A percentile compares a stretch with the other conserved stretches of the same genome.
Conservation (phyloP, 2,888 invertebrate species). For the Hirtodrosophila alboralis region DNA sequence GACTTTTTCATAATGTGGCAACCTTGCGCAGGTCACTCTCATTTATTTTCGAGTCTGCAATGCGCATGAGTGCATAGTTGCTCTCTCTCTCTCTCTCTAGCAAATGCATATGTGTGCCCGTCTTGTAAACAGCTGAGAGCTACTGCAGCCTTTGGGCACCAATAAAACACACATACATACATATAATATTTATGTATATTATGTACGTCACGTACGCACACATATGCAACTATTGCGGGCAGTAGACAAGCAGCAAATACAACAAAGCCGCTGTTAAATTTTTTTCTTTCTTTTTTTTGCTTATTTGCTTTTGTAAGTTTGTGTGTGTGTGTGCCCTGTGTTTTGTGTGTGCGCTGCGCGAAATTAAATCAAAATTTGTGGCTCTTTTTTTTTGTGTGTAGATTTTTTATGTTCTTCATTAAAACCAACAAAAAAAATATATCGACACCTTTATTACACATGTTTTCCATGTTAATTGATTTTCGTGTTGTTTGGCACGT, state of each 20-base stretch:
- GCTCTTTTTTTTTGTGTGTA: conserved; percentile 5
- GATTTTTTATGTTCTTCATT: too few relatives aligned
- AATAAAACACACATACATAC: conserved; percentile 31
- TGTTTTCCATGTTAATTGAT: conserved; percentile 69
- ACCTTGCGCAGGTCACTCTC: conserved; percentile 61
- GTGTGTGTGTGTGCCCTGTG: conserved; percentile 7
- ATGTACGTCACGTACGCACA: conserved; percentile 1
- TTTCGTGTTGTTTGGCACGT: conserved; percentile 60
- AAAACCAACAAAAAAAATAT: conserved; percentile 16
- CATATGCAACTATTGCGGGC: conserved; percentile 42
- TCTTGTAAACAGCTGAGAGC: conserved; percentile 65
- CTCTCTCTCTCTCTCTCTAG: conserved; percentile 29
- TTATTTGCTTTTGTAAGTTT: conserved; percentile 25
- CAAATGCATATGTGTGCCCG: conserved; percentile 34
- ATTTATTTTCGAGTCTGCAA: conserved; percentile 34
- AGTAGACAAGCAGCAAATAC: conserved; percentile 26
- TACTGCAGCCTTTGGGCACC: conserved; percentile 42
- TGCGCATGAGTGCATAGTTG: conserved; percentile 57
- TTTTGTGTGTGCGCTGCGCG: conserved; percentile 14
- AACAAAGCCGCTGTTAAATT: conserved; percentile 35
- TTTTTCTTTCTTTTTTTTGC: conserved; percentile 2
- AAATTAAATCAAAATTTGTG: conserved; percentile 22
- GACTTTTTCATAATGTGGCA: conserved; percentile 50
- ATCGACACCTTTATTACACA: conserved; percentile 50
- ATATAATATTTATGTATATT: conserved; percentile 3